phyloP scores from a whole-genome alignment of 2,888 invertebrate species.

The Nephrotoma appendiculata region DNA sequence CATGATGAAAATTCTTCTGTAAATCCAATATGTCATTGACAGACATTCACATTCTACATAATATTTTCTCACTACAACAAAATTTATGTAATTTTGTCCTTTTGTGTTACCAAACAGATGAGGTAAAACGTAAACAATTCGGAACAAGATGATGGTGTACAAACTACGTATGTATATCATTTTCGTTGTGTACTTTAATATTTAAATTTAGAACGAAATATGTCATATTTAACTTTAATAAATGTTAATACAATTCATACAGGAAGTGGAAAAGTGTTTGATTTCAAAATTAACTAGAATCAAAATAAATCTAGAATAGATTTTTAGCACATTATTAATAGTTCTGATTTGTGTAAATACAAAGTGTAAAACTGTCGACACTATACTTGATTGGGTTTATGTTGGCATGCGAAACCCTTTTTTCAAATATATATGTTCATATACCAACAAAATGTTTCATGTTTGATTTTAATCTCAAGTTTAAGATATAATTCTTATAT shows the following conservation, averaged over 20 bases:
- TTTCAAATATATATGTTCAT: too few species aligned
- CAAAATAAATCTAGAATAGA: too few species aligned
- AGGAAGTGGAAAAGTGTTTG: neutral
- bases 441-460: too few species aligned
- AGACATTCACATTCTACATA: neutral
- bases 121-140: neutral
- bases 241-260: neutral
- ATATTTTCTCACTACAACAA: neutral
- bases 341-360: too few species aligned
- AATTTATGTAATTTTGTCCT: neutral
- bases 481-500: too few species aligned
- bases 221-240: neutral
- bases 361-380: too few species aligned
- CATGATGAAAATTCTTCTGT: neutral
- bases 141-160: neutral
- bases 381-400: too few species aligned
- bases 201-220: neutral
- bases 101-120: neutral
- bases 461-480: too few species aligned
- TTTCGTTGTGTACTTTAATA: neutral
- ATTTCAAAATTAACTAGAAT: neutral
- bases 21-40: neutral
- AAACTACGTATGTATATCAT: neutral
- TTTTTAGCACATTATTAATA: too few species aligned
- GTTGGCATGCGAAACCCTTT: too few species aligned